Conservation (phyloP, 2,797 vertebrate species). For the Todus mexicanus region DNA sequence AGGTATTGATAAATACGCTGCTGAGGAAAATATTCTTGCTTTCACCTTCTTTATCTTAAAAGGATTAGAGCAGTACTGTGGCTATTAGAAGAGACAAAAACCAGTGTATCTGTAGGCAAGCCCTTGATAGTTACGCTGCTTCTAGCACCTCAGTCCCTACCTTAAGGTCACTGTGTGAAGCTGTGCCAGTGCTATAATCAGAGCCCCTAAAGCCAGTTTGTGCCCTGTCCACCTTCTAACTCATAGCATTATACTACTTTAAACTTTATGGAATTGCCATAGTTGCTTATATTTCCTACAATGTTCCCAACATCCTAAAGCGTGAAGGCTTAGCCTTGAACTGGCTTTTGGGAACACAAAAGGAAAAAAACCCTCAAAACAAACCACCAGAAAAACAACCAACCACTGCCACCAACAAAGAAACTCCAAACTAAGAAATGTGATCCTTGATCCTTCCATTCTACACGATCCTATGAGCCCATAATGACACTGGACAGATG, state of each 20-base stretch:
- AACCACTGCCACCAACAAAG: not conserved
- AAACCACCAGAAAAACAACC: not conserved
- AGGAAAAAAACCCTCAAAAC: not conserved
- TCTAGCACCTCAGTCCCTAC: not conserved
- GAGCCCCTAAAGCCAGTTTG: not conserved
- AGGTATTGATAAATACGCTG: not conserved
- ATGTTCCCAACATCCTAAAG: not conserved
- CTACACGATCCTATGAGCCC: constrained; percentile 11
- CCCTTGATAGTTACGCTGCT: not conserved
- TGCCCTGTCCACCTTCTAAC: not conserved
- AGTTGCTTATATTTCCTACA: not conserved
- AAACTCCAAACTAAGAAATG: not conserved
- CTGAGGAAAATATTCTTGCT: not conserved
- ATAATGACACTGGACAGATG: not conserved
- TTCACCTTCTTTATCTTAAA: not conserved
- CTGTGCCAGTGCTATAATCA: not conserved
- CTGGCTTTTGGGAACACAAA: not conserved
- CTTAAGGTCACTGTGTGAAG: not conserved
- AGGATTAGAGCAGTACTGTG: not conserved
- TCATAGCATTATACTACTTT: not conserved
- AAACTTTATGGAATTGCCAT: not conserved
- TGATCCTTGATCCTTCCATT: not conserved
- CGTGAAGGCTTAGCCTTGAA: not conserved
- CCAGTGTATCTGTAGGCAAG: not conserved
- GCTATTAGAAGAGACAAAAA: not conserved